These are phyloP conservation scores for Drosophila kepulauana DNA, from an alignment of 1,140 invertebrate species.

Conservation along the genomic window DNA sequence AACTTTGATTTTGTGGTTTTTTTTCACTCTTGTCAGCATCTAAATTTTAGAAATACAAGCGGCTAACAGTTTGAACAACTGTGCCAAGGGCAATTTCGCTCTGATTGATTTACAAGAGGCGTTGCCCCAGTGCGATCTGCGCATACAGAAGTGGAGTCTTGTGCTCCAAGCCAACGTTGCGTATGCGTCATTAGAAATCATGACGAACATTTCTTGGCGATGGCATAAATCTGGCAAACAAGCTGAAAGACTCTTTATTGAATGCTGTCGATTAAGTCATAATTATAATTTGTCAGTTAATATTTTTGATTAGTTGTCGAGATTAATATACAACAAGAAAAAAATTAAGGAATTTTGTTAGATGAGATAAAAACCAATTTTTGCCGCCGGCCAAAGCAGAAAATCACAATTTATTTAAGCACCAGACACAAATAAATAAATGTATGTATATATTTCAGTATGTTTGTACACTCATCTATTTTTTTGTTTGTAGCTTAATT, in stretches of 20 bases:
- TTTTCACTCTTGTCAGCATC: slow-evolving; percentile 36
- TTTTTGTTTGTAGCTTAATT: slow-evolving; percentile 42
- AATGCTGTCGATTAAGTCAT: slow-evolving; percentile 68
- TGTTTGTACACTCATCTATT: slow-evolving; percentile 9
- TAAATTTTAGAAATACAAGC: slow-evolving; percentile 29
- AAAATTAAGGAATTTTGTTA: slow-evolving; percentile 58
- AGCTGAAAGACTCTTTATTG: slow-evolving; percentile 47
- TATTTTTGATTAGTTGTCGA: slow-evolving; percentile 70
- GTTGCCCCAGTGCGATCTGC: slow-evolving; percentile 23
- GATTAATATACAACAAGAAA: slow-evolving; percentile 45
- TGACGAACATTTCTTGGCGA: slow-evolving; percentile 31
- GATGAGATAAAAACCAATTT: slow-evolving; percentile 50
- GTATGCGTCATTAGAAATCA: slow-evolving; percentile 66
- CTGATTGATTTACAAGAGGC: slow-evolving; percentile 77
- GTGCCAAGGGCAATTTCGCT: slow-evolving; percentile 80
- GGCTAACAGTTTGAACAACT: slow-evolving; percentile 26
- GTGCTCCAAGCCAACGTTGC: slow-evolving; percentile 52
- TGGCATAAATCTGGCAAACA: slow-evolving; percentile 21
- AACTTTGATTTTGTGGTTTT: slow-evolving; percentile 33
- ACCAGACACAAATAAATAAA: slow-evolving; percentile 11
- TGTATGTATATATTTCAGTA: slow-evolving; percentile 9
- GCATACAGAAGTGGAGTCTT: slow-evolving; percentile 18
- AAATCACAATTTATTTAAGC: slow-evolving; percentile 9
- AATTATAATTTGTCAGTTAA: slow-evolving; percentile 76
- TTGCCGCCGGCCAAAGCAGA: slow-evolving; percentile 27